These are phyloP conservation scores for Delphinus delphis DNA, from an alignment of 2,113 vertebrate genomes.

Conservation along the genomic window DNA sequence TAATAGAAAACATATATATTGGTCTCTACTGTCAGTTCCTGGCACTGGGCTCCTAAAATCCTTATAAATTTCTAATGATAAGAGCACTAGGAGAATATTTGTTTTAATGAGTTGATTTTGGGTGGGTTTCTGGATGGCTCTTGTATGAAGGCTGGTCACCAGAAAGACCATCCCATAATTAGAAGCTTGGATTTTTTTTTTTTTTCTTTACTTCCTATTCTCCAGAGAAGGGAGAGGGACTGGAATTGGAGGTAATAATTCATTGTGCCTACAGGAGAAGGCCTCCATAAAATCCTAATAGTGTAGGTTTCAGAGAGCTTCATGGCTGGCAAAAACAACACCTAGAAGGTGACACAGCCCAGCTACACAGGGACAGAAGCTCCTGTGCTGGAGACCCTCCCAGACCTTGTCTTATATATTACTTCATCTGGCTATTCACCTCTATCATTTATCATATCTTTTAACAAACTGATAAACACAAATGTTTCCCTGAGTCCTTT, in stretches of 20 bases:
- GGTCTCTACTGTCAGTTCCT: background rate
- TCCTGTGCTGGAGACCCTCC: background rate
- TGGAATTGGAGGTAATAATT: too few relatives aligned
- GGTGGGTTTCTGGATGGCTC: too few relatives aligned
- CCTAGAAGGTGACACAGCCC: too few relatives aligned
- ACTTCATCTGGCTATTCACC: background rate
- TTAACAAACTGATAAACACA: background rate
- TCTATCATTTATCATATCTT: background rate
- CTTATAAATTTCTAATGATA: background rate
- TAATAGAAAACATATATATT: background rate
- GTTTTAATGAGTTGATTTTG: background rate
- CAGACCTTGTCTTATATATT: background rate
- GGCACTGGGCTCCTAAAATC: background rate
- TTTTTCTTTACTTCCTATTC: too few relatives aligned
- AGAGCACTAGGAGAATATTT: background rate
- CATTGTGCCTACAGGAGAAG: too few relatives aligned
- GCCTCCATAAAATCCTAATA: too few relatives aligned
- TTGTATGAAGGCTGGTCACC: too few relatives aligned
- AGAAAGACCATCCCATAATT: too few relatives aligned
- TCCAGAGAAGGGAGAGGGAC: too few relatives aligned
- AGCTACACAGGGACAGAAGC: background rate
- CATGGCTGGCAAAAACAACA: too few relatives aligned
- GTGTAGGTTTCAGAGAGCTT: background rate
- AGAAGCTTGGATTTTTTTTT: too few relatives aligned
- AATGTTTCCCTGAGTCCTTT: background rate